Percentiles rank a stretch among this genome's conserved stretches.
phyloP scores from a whole-genome alignment of 92 coral and sea anemone species.

The Hydrozoanthus gracilis region DNA sequence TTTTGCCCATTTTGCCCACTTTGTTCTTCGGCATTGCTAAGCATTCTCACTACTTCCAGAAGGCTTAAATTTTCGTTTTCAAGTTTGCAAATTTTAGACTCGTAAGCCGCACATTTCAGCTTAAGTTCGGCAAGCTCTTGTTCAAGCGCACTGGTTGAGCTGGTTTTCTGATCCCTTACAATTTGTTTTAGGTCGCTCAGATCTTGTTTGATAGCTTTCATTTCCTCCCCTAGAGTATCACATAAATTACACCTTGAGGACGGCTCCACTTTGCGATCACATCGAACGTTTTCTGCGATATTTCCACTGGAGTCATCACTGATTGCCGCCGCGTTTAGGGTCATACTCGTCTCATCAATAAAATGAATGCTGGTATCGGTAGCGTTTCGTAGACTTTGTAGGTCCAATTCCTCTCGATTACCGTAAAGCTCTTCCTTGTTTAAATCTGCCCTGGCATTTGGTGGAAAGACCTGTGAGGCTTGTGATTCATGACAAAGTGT shows the following conservation, averaged over 20 bases:
- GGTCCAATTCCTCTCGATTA: slow-evolving; percentile 28
- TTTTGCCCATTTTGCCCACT: slow-evolving; percentile 20
- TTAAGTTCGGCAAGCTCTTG: slow-evolving; percentile 52
- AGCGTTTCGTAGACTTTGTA: slow-evolving; percentile 21
- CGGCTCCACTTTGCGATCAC: slow-evolving; percentile 18
- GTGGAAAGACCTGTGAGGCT: slow-evolving; percentile 13
- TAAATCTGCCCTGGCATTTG: slow-evolving; percentile 22
- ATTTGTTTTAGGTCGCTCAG: slow-evolving; percentile 37
- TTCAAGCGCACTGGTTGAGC: slow-evolving; percentile 41
- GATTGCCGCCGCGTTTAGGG: slow-evolving; percentile 29
- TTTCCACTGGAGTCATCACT: slow-evolving; percentile 24
- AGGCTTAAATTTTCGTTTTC: slow-evolving; percentile 56
- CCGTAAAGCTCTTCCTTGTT: slow-evolving; percentile 25
- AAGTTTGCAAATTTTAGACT: slow-evolving; percentile 49
- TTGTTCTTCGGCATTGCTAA: slow-evolving; percentile 36
- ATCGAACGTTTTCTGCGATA: slow-evolving; percentile 32
- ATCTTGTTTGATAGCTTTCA: slow-evolving; percentile 38
- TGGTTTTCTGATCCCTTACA: slow-evolving; percentile 44
- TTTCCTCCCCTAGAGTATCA: slow-evolving; percentile 28
- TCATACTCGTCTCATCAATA: slow-evolving; percentile 20
- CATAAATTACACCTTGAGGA: slow-evolving; percentile 30
- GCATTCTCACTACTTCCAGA: slow-evolving; percentile 55
- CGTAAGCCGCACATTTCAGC: slow-evolving; percentile 51
- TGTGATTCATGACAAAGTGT: slow-evolving; percentile 32
- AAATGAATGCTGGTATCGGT: slow-evolving; percentile 36